Percentiles rank a stretch among this genome's conserved stretches.
Conservation (phyloP, 2,113 vertebrate genomes). For the Cryptotis parvus region DNA sequence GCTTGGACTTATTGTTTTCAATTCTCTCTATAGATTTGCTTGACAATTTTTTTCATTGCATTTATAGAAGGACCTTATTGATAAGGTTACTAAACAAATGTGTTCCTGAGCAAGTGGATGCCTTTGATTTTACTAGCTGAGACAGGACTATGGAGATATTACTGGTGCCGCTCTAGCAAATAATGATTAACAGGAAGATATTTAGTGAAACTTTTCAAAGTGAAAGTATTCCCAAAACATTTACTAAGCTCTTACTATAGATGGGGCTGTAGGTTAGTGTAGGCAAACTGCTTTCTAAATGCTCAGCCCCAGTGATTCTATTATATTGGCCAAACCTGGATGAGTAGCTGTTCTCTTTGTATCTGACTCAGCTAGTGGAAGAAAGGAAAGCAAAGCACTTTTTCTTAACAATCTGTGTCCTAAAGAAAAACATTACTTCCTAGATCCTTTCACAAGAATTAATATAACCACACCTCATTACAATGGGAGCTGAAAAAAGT, state of each 20-base stretch:
- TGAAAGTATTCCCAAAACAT: neutral
- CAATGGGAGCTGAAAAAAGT: neutral
- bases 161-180: no score
- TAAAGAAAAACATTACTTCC: neutral
- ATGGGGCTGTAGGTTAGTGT: neutral
- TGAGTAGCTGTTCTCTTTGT: neutral
- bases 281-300: neutral
- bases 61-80: neutral
- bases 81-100: slow-evolving; percentile 11
- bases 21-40: neutral
- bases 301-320: neutral
- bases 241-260: neutral
- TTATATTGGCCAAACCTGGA: neutral
- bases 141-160: no score
- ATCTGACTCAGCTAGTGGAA: neutral
- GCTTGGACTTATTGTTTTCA: neutral
- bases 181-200: no score
- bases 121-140: no score
- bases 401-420: neutral
- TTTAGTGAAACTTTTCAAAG: no score
- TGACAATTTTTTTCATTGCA: neutral
- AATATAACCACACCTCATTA: neutral
- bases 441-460: neutral
- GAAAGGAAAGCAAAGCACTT: neutral
- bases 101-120: no score